Evolutionary conservation across 53 echinoderm and acorn worm genomes (phyloP).

Genomic region (Mesocentrotus franciscanus): DNA sequence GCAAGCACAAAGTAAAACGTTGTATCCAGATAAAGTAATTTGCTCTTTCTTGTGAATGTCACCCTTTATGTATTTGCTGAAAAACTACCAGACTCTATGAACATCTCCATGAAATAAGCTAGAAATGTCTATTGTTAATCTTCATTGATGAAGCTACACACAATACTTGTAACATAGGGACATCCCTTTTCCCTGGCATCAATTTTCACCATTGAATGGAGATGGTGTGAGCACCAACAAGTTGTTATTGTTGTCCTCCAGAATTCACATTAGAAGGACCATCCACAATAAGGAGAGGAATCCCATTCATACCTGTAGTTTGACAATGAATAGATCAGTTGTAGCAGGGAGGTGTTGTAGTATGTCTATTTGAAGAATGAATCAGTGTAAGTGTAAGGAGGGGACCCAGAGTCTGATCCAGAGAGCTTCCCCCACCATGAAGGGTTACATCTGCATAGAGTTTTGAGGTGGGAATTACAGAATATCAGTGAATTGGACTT

Average conservation of each 20-base stretch:
- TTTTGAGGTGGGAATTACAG: not conserved
- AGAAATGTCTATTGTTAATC: not conserved
- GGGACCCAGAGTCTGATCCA: not conserved
- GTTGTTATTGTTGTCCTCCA: not conserved
- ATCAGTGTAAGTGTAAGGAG: constrained; percentile 22
- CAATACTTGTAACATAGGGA: not conserved
- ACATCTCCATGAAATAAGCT: not conserved
- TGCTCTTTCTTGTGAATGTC: not conserved
- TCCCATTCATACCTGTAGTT: constrained; percentile 22
- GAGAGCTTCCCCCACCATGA: not conserved
- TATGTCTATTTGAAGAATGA: constrained; percentile 31
- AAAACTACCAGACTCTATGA: not conserved
- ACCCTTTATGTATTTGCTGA: not conserved
- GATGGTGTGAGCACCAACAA: not conserved
- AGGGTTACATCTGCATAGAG: not conserved
- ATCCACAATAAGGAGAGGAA: constrained; percentile 10
- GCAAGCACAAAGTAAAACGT: not conserved
- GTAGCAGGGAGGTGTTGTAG: no score
- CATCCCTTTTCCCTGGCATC: not conserved
- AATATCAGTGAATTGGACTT: not conserved
- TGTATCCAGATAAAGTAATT: not conserved
- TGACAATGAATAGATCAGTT: constrained; percentile 7
- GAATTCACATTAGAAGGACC: not conserved
- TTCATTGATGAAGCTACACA: not conserved
- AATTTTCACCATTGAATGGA: not conserved